Conservation (phyloP, 2,113 vertebrate species). For the Uria aalge region DNA sequence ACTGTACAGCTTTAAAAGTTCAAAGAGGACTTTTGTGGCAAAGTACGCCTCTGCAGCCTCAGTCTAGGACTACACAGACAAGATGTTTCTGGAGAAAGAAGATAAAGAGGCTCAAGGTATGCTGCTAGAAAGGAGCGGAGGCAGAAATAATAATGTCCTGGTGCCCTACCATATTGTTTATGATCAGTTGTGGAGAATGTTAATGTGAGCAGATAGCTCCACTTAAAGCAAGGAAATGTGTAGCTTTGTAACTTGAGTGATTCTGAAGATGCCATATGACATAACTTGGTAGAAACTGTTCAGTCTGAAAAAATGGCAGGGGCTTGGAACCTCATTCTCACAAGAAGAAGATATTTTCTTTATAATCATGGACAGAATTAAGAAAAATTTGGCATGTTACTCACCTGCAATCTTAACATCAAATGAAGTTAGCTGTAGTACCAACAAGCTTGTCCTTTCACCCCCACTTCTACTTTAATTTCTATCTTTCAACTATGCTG, state of each 20-base stretch:
- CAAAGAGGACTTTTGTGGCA: background rate
- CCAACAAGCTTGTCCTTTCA: background rate
- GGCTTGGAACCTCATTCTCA: background rate
- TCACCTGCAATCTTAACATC: background rate
- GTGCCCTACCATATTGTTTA: background rate
- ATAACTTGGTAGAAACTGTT: background rate
- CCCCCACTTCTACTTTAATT: background rate
- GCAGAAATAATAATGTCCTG: background rate
- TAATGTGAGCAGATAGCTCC: background rate
- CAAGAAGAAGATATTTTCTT: background rate
- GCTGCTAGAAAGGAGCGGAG: background rate
- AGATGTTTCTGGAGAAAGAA: background rate
- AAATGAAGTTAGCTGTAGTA: background rate
- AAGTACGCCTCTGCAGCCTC: background rate
- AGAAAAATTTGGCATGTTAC: background rate
- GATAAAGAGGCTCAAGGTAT: background rate
- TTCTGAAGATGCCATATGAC: background rate
- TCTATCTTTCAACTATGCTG: background rate
- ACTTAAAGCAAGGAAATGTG: background rate
- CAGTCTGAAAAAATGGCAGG: background rate
- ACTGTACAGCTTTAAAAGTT: background rate
- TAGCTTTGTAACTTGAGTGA: background rate
- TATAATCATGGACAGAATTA: background rate
- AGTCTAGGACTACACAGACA: background rate
- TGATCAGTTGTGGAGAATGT: background rate